These are phyloP conservation scores for Acanthopleura granulata DNA, from an alignment of 2,888 invertebrate species.

Conservation along the genomic window DNA sequence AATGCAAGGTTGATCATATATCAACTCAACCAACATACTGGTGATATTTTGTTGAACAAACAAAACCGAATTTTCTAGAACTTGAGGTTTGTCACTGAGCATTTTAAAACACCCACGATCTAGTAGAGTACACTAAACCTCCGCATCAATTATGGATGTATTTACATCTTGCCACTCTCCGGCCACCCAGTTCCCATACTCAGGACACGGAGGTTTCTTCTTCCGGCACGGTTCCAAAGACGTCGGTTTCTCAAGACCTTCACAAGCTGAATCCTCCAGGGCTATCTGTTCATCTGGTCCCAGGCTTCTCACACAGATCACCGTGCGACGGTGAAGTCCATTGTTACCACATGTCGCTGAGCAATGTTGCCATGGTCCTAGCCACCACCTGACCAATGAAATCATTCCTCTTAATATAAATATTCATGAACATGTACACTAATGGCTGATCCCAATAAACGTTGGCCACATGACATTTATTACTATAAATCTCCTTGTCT, in stretches of 20 bases:
- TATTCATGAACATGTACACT: too few species aligned
- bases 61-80: too few species aligned
- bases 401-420: too few species aligned
- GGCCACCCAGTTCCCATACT: conserved; percentile 47
- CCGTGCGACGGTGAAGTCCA: conserved; percentile 67
- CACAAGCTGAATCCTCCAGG: conserved; percentile 82
- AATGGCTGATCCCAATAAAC: too few species aligned
- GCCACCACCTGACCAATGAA: conserved; percentile 79
- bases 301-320: conserved; percentile 69
- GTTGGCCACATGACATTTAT: too few species aligned
- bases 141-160: neutral
- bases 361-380: conserved; percentile 88
- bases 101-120: too few species aligned
- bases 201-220: conserved; percentile 57
- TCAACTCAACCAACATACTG: too few species aligned
- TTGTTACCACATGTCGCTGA: conserved; percentile 76
- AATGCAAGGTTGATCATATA: too few species aligned
- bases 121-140: too few species aligned
- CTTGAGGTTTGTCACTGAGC: too few species aligned
- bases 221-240: conserved; percentile 72
- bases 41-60: too few species aligned
- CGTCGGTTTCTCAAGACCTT: conserved; percentile 76
- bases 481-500: too few species aligned
- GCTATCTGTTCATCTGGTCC: conserved; percentile 78
- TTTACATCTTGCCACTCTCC: conserved; percentile 61